Evolutionary conservation across 2,888 invertebrate species (phyloP).

Genomic region (Pristionchus japonicus): DNA sequence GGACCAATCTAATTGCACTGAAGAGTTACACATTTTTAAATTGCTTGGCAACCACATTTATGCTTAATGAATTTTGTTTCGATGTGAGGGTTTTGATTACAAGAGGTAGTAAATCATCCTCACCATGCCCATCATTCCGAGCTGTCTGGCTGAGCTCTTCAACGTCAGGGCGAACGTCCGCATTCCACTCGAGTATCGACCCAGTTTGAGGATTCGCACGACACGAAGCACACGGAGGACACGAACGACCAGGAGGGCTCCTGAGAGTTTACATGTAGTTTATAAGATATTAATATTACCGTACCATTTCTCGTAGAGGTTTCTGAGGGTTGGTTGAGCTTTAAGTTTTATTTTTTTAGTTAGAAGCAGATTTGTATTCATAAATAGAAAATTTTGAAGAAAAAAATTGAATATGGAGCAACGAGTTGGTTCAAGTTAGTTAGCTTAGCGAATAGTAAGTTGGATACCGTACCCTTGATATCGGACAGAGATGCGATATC

Average conservation of each 20-base stretch:
- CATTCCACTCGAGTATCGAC: constrained; percentile 72
- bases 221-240: constrained; percentile 72
- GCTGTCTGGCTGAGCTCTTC: constrained; percentile 64
- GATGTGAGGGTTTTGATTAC: too few species aligned
- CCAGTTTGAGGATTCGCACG: constrained; percentile 71
- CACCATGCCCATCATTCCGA: constrained; percentile 67
- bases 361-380: too few species aligned
- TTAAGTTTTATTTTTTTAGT: too few species aligned
- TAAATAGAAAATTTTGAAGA: too few species aligned
- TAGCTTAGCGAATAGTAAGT: not conserved
- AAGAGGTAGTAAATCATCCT: not conserved
- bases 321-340: too few species aligned
- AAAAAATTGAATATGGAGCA: too few species aligned
- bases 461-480: constrained; percentile 61
- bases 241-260: constrained; percentile 70
- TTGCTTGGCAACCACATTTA: too few species aligned
- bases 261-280: constrained; percentile 45
- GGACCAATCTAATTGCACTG: too few species aligned
- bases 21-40: too few species aligned
- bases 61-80: too few species aligned
- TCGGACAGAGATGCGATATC: constrained; percentile 68
- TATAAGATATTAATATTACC: not conserved
- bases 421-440: too few species aligned
- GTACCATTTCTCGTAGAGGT: not conserved
- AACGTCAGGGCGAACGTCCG: constrained; percentile 71